Evolutionary conservation across 2,888 invertebrate genomes (phyloP), one percentile per base, ranked within the genome.

Genomic region (Trichopoda pennipes): DNA sequence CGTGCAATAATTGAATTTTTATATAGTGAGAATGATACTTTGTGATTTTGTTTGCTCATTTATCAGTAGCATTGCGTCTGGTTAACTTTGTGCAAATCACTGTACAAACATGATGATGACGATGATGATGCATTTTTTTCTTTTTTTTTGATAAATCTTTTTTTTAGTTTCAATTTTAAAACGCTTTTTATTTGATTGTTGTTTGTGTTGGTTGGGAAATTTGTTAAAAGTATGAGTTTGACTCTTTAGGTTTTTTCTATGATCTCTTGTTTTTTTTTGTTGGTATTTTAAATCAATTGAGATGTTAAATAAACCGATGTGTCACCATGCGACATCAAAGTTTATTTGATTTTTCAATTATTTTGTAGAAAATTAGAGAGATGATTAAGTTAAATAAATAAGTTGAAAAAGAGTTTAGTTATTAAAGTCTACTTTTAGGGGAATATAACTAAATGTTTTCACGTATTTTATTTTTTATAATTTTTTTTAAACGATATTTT

Each of bases 31-130:
- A 70, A 21, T 69, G 75, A 35, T 58, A 51, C 51, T 60, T 60
- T 49, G 63, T 60, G 63, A 72, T 70, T 75, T 70, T 78, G 81
- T 80, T 81, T 58, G 51, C 61, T n/a, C n/a, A 55, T 72, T 81
- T 58, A 77, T 56, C 63, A 68, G 53, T 47, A 42, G 12, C n/a
- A n/a, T n/a, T n/a, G n/a, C 28, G 61, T 72, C 78, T 79, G 72
- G 61, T 79, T 68, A 61, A 68, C 56, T 76, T 79, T 66, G 75
- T 84, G 85, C 85, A 83, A 84, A 72, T 85, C 84, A 84, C 83
- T 80, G 70, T 72, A 64, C 55, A 83, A 83, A 82, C 84, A 85
- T 85, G 84, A 85, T 81, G 82, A 81, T 79, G 72, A 83, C 81
- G 83, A 85, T 85, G 84, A 85, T 81, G 82, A 81, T 79, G 72